These are phyloP conservation scores for Lepus timidus DNA, from an alignment of 2,113 vertebrate species.

Conservation along the genomic window DNA sequence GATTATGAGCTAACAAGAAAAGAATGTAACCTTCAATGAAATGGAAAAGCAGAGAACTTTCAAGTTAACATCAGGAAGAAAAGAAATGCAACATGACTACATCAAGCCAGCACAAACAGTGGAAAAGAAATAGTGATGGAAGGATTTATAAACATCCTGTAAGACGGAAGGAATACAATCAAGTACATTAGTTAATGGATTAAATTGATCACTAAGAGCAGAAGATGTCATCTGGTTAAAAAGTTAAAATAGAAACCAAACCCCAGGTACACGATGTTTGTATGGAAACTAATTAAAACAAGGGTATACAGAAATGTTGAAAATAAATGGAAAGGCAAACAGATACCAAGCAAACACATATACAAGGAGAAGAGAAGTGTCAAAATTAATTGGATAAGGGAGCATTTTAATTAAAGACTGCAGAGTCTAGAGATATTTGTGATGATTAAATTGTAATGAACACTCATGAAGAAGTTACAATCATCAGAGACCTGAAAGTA, in stretches of 20 bases:
- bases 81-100: constrained; percentile 44
- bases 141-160: constrained; percentile 34
- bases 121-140: constrained; percentile 31
- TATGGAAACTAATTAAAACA: constrained; percentile 39
- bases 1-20: constrained; percentile 53
- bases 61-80: constrained; percentile 13
- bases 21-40: constrained; percentile 65
- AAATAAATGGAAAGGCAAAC: constrained; percentile 15
- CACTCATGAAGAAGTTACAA: background rate
- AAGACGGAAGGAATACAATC: constrained; percentile 44
- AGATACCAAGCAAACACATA: constrained; percentile 13
- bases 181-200: background rate
- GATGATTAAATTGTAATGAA: background rate
- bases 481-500: background rate
- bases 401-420: background rate
- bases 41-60: constrained; percentile 56
- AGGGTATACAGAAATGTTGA: constrained; percentile 35
- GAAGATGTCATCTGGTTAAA: constrained; percentile 16
- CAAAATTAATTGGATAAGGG: constrained; percentile 16
- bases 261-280: background rate
- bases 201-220: constrained; percentile 1
- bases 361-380: background rate
- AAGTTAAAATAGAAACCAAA: constrained; percentile 50
- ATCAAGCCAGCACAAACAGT: background rate
- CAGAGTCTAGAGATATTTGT: background rate